Evolutionary conservation across 2,888 invertebrate genomes (phyloP).

Genomic region (Lasiommata megera): DNA sequence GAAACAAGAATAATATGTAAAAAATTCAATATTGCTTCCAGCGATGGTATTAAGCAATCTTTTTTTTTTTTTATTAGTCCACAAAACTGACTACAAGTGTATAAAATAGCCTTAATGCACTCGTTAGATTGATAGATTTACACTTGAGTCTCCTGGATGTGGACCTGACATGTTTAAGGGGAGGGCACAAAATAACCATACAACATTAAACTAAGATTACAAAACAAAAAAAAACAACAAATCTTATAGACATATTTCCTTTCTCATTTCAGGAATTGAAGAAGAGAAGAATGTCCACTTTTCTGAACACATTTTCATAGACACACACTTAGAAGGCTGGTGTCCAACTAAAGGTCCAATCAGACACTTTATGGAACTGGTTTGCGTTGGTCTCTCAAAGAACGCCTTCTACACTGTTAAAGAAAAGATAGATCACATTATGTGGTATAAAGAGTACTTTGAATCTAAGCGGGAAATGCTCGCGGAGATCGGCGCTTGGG

Average conservation of each 20-base stretch:
- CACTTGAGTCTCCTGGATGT: no score
- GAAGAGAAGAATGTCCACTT: constrained; percentile 89
- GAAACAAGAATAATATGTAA: no score
- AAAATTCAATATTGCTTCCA: no score
- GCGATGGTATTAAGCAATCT: no score
- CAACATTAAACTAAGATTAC: no score
- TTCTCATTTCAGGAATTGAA: constrained; percentile 76
- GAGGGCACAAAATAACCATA: no score
- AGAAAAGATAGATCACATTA: constrained; percentile 93
- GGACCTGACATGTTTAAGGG: no score
- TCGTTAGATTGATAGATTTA: no score
- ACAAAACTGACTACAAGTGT: no score
- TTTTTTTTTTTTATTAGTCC: no score
- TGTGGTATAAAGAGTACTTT: constrained; percentile 96
- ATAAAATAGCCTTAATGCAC: no score
- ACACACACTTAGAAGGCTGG: constrained; percentile 91
- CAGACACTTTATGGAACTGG: constrained; percentile 98
- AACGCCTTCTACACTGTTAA: constrained; percentile 94
- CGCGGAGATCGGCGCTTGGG: constrained; percentile 83
- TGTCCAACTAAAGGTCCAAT: constrained; percentile 95
- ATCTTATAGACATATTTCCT: background rate
- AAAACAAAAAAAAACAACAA: no score
- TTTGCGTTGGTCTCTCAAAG: constrained; percentile 95
- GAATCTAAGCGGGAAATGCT: constrained; percentile 88
- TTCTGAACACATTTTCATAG: constrained; percentile 96